phyloP scores from a whole-genome alignment of 1,140 invertebrate genomes.

The Tribolium castaneum region DNA sequence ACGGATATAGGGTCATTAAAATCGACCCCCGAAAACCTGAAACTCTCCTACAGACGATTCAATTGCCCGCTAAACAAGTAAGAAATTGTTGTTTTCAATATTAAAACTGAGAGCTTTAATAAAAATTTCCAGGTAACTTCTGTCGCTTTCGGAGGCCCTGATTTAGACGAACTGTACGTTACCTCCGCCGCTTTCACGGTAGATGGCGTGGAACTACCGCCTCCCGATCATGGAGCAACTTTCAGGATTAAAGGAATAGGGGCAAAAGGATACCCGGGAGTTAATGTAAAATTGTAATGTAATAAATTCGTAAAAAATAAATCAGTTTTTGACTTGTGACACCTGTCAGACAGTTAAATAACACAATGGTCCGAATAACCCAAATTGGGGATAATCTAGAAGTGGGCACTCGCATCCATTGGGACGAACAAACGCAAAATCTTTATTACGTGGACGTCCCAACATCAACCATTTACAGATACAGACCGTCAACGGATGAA shows the following conservation, averaged over 20 bases:
- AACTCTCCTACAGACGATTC: slow-evolving; percentile 50
- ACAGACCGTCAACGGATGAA: slow-evolving; percentile 64
- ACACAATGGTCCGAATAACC: slow-evolving; percentile 2
- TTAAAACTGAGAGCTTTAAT: too few relatives aligned
- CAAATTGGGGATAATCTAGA: slow-evolving; percentile 36
- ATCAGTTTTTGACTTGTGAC: background rate
- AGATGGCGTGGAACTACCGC: slow-evolving; percentile 48
- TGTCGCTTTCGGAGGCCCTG: slow-evolving; percentile 80
- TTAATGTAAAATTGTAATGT: slow-evolving; percentile 21
- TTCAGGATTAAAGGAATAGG: slow-evolving; percentile 51
- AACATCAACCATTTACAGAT: slow-evolving; percentile 67
- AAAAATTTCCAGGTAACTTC: slow-evolving; percentile 71
- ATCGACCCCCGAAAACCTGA: slow-evolving; percentile 59
- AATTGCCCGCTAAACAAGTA: slow-evolving; percentile 54
- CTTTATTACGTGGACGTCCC: slow-evolving; percentile 73
- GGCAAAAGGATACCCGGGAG: slow-evolving; percentile 52
- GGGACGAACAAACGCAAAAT: slow-evolving; percentile 68
- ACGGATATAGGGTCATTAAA: slow-evolving; percentile 57
- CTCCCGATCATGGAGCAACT: slow-evolving; percentile 54
- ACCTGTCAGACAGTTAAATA: background rate
- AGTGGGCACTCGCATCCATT: slow-evolving; percentile 73
- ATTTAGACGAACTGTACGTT: slow-evolving; percentile 80
- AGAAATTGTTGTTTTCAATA: too few relatives aligned
- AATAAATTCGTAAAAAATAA: too few relatives aligned
- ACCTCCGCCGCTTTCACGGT: slow-evolving; percentile 69